Base-by-base conservation (phyloP, 2,888 invertebrate genomes). In the Tenthredo scrophulariae region DNA sequence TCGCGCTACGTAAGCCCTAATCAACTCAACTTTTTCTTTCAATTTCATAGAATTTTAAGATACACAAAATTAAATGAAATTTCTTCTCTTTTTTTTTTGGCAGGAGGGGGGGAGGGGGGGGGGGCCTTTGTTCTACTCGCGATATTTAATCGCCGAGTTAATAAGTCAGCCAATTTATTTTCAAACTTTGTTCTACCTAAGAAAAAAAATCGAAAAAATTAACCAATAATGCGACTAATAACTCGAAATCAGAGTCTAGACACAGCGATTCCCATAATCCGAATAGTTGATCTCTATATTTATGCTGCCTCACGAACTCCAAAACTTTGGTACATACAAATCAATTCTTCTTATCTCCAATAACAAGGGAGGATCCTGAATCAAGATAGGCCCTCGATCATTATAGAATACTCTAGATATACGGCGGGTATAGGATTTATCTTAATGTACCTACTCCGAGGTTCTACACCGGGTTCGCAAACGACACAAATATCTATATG, bases 281-380 rank as follows among this genome's bases (percentile, higher is more conserved):
- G 29, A n/a, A 54, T 77, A 77, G 50, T 40, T 50, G n/a, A 54
- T 54, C n/a, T n/a, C 54, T 50, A 6, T 26, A 6, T 33, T 15
- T 13, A 67, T 67, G 33, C 67, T 33, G 18, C 37, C 80, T 80
- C 80, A 80, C 79, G 79, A 79, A 58, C 62, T 37, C 58, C 26
- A 33, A 79, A 46, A 33, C 40, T 58, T 62, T 62, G 37, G 33
- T 62, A 37, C 9, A 33, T 26, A 46, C 18, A 50, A 80, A 80
- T 80, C 58, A 80, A 80, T 80, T 80, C n/a, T 62, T 62, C 62
- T 80, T 80, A 80, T 80, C 80, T 80, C 22, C 58, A 80, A 80
- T 80, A 80, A 80, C 80, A 80, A 80, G 22, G 62, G n/a, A 40
- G 62, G 43, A 62, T 58, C 80, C 40, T 62, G 58, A 80, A 62